Conservation (phyloP, 2,113 vertebrate species). For the Cephalopholis sonnerati region DNA sequence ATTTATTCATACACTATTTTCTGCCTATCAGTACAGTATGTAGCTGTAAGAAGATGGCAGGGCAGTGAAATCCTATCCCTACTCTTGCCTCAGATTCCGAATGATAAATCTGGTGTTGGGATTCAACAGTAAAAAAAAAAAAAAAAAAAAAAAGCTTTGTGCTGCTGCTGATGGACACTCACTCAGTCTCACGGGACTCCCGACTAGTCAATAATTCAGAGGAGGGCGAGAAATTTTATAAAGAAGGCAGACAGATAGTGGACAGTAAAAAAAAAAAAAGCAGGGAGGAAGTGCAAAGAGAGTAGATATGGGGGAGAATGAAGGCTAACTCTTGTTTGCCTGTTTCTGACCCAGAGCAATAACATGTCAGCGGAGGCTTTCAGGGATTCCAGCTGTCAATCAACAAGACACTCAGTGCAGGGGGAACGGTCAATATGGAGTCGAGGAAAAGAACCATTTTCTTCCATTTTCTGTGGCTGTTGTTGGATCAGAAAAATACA, state of each 20-base stretch:
- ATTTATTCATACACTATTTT: conserved; percentile 24
- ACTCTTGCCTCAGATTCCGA: conserved; percentile 9
- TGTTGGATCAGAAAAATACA: conserved; percentile 26
- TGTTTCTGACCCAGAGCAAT: conserved; percentile 77
- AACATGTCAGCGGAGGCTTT: conserved; percentile 73
- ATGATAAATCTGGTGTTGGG: conserved; percentile 28
- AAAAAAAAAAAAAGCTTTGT: conserved; percentile 32
- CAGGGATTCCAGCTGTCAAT: conserved; percentile 74
- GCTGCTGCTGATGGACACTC: conserved; percentile 52
- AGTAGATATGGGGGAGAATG: conserved; percentile 50
- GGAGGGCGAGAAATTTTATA: conserved; percentile 65
- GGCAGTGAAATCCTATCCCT: not conserved
- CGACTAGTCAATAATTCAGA: conserved; percentile 83
- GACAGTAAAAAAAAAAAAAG: conserved; percentile 29
- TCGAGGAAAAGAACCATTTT: conserved; percentile 33
- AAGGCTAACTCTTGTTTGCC: conserved; percentile 57
- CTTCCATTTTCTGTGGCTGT: conserved; percentile 27
- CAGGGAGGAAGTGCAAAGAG: conserved; percentile 35
- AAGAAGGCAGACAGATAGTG: conserved; percentile 55
- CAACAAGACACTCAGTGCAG: conserved; percentile 41
- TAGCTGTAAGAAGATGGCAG: not conserved
- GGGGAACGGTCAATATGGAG: conserved; percentile 23
- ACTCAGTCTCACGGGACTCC: conserved; percentile 62
- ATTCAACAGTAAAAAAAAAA: conserved; percentile 35
- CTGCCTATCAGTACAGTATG: conserved; percentile 2